These are phyloP conservation scores for Hyposoter didymator DNA, from an alignment of 2,888 invertebrate genomes.

Conservation along the genomic window DNA sequence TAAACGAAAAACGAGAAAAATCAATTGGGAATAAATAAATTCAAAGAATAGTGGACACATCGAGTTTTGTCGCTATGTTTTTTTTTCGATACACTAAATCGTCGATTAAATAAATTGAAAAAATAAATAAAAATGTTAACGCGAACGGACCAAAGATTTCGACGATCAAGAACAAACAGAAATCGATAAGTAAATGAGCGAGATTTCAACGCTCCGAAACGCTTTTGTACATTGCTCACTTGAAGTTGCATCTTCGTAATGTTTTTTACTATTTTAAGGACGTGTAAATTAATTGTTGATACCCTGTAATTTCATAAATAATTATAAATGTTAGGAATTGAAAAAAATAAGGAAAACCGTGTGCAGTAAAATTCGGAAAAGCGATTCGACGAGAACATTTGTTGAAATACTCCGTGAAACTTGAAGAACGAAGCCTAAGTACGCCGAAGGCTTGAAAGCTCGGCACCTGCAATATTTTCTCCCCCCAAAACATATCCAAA, in stretches of 20 bases:
- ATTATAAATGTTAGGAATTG: neutral
- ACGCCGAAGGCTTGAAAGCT: neutral
- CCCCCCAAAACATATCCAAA: conserved; percentile 1
- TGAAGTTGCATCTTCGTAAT: conserved; percentile 59
- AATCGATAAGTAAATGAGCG: conserved; percentile 33
- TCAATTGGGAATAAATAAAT: neutral
- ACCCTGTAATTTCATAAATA: conserved; percentile 43
- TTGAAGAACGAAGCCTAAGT: neutral
- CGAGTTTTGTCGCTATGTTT: conserved; percentile 7
- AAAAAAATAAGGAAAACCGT: neutral
- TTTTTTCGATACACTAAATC: conserved; percentile 5
- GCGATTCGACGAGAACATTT: neutral
- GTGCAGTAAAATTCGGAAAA: neutral
- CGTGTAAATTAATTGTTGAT: conserved; percentile 72
- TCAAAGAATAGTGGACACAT: neutral
- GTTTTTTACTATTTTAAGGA: conserved; percentile 62
- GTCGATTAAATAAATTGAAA: conserved; percentile 10
- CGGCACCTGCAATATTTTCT: neutral
- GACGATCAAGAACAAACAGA: conserved; percentile 8
- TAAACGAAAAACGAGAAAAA: neutral
- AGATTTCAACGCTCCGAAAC: conserved; percentile 62
- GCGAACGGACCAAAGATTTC: conserved; percentile 63
- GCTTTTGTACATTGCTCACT: conserved; percentile 76
- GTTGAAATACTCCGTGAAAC: neutral
- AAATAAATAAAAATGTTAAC: neutral